A percentile compares a stretch with the other conserved stretches of the same genome.
phyloP scores from a whole-genome alignment of 1,140 invertebrate species.

The Nasonia giraulti region DNA sequence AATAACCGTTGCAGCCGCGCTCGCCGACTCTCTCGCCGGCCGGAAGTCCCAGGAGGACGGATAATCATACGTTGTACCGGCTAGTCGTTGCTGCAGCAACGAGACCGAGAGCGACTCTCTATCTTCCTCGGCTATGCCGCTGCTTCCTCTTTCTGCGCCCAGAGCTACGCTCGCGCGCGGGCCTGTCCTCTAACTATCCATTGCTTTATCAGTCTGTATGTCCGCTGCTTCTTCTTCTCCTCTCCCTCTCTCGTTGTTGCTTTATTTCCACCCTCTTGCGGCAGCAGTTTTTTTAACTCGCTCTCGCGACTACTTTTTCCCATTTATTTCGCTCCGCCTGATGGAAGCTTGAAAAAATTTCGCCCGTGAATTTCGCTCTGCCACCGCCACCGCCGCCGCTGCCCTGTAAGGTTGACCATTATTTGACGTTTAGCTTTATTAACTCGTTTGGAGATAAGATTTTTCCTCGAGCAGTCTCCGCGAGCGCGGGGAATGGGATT shows the following conservation, averaged over 20 bases:
- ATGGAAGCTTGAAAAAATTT: constrained; percentile 45
- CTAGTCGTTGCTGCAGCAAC: constrained; percentile 34
- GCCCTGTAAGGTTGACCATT: constrained; percentile 30
- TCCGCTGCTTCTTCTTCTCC: constrained; percentile 23
- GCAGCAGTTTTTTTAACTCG: background rate
- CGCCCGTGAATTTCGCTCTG: background rate
- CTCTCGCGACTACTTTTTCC: constrained; percentile 27
- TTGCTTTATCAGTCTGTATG: constrained; percentile 44
- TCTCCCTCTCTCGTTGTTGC: background rate
- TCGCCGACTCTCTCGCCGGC: constrained; percentile 13
- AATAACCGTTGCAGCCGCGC: constrained; percentile 65
- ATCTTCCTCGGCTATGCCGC: background rate
- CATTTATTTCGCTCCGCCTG: constrained; percentile 43
- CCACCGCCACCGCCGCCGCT: background rate
- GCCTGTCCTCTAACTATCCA: constrained; percentile 37
- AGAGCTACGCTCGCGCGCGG: background rate
- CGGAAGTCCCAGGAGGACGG: constrained; percentile 63
- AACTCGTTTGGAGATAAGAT: constrained; percentile 50
- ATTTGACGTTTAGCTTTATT: constrained; percentile 50
- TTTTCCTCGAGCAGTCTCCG: constrained; percentile 11
- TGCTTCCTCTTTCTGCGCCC: constrained; percentile 7
- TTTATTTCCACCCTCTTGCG: background rate
- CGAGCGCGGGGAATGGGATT: background rate
- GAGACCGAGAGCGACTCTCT: constrained; percentile 8
- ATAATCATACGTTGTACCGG: constrained; percentile 67